Base-by-base conservation (phyloP, 2,113 vertebrate genomes). In the Paraplagusia blochii region DNA sequence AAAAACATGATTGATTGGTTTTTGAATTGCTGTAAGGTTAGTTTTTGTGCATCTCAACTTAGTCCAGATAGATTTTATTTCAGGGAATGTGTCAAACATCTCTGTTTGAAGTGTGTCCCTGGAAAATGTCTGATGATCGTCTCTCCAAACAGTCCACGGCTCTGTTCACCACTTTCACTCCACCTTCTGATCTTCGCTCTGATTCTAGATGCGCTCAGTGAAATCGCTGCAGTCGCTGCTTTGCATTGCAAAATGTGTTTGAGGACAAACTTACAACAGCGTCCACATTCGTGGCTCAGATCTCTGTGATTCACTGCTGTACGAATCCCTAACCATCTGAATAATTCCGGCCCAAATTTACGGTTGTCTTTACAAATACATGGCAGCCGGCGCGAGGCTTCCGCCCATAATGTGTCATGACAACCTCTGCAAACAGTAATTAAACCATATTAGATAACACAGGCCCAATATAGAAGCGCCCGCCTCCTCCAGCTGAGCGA, bases 381-480 rank as follows among this genome's bases (percentile, higher is more conserved):
- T 29, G 18, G 19, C 47, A 51, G 19, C 59, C 29, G 19, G 22
- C 6, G 22, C 2, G 13, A 11, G 22, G 40, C 6, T 42, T 12
- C 16, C 50, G 54, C 50, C 36, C 0, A 36, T 66, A 57, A 67
- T 35, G 66, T 74, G 49, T 64, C 75, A 35, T 74, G 81, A 77
- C 76, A 81, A 69, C 61, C 56, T 69, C 66, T 44, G 60, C 57
- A 63, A 73, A 70, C 63, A 70, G 52, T 64, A 70, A 80, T 80
- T 71, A 83, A 69, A 83, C 71, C 70, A 71, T 57, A 78, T 84
- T 69, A 80, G 73, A 81, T 76, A 80, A 83, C 64, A 55, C 5
- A 5, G 11, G 64, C 67, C 66, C 57, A 50, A 85, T 80, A 79
- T 81, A 86, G 60, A 60, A 44, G 22, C 36, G 54, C 15, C 63